phyloP scores from a whole-genome alignment of 2,113 vertebrate genomes.

The Sinocyclocheilus anshuiensis region DNA sequence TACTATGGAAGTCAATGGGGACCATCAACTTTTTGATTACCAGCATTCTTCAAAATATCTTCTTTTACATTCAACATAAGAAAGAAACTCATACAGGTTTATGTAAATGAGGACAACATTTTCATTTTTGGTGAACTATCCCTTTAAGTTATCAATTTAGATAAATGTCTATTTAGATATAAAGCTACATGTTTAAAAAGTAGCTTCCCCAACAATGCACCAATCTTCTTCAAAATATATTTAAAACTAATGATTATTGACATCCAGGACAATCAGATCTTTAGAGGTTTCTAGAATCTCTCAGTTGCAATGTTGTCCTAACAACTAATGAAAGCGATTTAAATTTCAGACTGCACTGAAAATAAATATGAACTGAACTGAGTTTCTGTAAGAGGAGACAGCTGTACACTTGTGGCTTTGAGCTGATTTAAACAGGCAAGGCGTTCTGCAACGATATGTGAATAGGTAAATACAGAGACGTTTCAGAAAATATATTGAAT shows the following conservation, averaged over 20 bases:
- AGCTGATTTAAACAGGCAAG: slow-evolving; percentile 24
- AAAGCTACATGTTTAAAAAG: neutral
- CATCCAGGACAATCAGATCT: neutral
- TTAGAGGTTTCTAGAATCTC: neutral
- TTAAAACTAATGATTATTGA: neutral
- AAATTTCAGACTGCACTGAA: neutral
- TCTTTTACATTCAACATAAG: no score
- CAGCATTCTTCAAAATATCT: no score
- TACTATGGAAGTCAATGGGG: no score
- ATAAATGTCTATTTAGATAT: neutral
- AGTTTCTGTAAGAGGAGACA: neutral
- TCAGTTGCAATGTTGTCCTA: neutral
- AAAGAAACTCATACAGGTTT: no score
- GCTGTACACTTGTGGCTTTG: slow-evolving; percentile 4
- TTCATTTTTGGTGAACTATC: no score
- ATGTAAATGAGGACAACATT: no score
- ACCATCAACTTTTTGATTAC: no score
- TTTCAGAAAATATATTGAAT: neutral
- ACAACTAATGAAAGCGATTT: neutral
- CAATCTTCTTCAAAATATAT: neutral
- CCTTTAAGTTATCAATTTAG: no score
- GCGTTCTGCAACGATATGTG: neutral
- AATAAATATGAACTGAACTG: neutral
- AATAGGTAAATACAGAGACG: slow-evolving; percentile 1
- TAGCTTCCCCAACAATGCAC: neutral